phyloP scores from a whole-genome alignment of 1,140 invertebrate genomes.

The Drosophila repleta region DNA sequence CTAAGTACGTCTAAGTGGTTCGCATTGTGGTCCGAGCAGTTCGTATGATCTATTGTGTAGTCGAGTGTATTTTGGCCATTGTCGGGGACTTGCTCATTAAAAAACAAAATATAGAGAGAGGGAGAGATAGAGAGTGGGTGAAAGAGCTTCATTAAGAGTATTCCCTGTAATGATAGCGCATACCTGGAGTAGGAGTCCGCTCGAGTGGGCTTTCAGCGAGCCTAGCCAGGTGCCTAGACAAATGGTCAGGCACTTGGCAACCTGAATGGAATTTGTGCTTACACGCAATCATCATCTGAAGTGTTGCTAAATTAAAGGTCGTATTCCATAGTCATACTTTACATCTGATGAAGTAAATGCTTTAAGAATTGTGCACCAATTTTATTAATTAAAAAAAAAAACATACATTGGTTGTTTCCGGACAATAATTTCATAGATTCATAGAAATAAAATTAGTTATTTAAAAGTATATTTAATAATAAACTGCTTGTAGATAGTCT shows the following conservation, averaged over 20 bases:
- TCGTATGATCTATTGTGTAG: constrained; percentile 62
- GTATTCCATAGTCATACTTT: neutral
- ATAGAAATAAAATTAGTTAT: too few species aligned
- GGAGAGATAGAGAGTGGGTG: neutral
- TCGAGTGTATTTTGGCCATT: constrained; percentile 40
- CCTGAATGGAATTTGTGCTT: constrained; percentile 10
- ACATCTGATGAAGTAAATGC: neutral
- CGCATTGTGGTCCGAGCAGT: constrained; percentile 33
- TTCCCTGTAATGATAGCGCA: constrained; percentile 1
- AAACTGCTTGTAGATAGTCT: too few species aligned
- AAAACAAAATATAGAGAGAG: constrained; percentile 19
- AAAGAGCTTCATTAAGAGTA: constrained; percentile 37
- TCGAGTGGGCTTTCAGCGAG: constrained; percentile 13
- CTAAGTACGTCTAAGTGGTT: constrained; percentile 75
- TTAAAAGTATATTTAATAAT: too few species aligned
- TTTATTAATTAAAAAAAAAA: too few species aligned
- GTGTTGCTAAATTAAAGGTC: constrained; percentile 19
- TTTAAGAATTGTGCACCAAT: too few species aligned
- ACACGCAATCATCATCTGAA: neutral
- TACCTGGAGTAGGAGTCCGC: neutral
- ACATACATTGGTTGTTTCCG: too few species aligned
- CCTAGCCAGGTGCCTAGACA: constrained; percentile 15
- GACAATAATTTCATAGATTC: too few species aligned
- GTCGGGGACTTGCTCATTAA: constrained; percentile 42
- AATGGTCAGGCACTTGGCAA: constrained; percentile 18